Evolutionary conservation across 2,888 invertebrate genomes (phyloP), one percentile per base, ranked within the genome.

Genomic region (Leuctra nigra): DNA sequence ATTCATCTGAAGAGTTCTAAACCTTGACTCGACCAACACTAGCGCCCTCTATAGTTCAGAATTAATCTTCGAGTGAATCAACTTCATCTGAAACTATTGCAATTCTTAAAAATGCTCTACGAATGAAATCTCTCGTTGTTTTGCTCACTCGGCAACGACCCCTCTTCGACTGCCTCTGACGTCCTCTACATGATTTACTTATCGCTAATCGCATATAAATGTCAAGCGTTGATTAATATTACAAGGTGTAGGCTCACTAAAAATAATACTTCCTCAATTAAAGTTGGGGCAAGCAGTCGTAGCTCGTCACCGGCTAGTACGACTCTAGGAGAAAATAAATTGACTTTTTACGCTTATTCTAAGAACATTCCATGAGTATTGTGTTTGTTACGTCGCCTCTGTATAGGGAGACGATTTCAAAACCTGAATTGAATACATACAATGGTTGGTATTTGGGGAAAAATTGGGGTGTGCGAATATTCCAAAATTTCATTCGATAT

Each of bases 381-480:
- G 44, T 52, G 44, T 46, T 46, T 54, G 53, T 53, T 53, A 39
- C 39, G 36, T 53, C 53, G 44, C 58, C 60, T 58, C 58, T 58
- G 56, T 58, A 60, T 44, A 58, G 55, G 39, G 59, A 59, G 53
- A 56, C 24, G n/a, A 25, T 53, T 53, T 35, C 36, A 44, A 25
- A 39, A 53, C 38, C 56, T 58, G 53, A 60, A 54, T 60, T 52
- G 52, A 48, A n/a, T n/a, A n/a, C n/a, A 25, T 52, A 58, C 39
- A 54, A 56, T 46, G 54, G 54, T 50, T n/a, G n/a, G n/a, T n/a
- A n/a, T n/a, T n/a, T n/a, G n/a, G n/a, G n/a, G n/a, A n/a, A n/a
- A n/a, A n/a, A n/a, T n/a, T n/a, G n/a, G n/a, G n/a, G n/a, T n/a
- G n/a, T n/a, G n/a, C n/a, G n/a, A n/a, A n/a, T n/a, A n/a, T n/a